Evolutionary conservation across 2,113 vertebrate genomes (phyloP).

Genomic region (Grammomys dolichurus): DNA sequence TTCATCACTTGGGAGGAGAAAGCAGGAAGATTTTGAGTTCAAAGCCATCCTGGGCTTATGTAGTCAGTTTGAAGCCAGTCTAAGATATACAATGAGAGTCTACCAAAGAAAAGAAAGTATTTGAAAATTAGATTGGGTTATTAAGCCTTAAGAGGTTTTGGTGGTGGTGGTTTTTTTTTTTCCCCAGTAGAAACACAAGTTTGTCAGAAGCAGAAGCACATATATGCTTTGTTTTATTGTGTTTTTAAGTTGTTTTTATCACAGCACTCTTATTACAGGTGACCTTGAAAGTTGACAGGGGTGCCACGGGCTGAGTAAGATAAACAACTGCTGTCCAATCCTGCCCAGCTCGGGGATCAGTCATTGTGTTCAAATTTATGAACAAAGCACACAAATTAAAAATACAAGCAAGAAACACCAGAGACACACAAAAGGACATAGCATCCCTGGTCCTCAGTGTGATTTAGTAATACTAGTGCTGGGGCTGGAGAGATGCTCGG

Average conservation of each 20-base stretch:
- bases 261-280: slow-evolving; percentile 58
- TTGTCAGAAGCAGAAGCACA: slow-evolving; percentile 57
- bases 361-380: slow-evolving; percentile 66
- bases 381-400: slow-evolving; percentile 53
- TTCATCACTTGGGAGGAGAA: not conserved
- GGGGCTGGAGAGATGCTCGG: not conserved
- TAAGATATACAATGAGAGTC: not conserved
- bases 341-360: slow-evolving; percentile 47
- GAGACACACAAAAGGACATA: not conserved
- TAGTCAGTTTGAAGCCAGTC: not conserved
- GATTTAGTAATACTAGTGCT: not conserved
- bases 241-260: slow-evolving; percentile 47
- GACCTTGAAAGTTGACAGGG: slow-evolving; percentile 53
- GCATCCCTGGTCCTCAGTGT: not conserved
- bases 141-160: slow-evolving; percentile 54
- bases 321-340: slow-evolving; percentile 53
- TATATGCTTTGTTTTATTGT: not conserved
- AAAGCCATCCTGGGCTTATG: not conserved
- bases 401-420: not conserved
- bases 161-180: not conserved
- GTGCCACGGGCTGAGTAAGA: slow-evolving; percentile 36
- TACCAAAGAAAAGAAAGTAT: not conserved
- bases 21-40: not conserved
- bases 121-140: slow-evolving; percentile 47
- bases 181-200: not conserved